Evolutionary conservation across 2,113 vertebrate species (phyloP).

Genomic region (Hirundichthys speculiger): DNA sequence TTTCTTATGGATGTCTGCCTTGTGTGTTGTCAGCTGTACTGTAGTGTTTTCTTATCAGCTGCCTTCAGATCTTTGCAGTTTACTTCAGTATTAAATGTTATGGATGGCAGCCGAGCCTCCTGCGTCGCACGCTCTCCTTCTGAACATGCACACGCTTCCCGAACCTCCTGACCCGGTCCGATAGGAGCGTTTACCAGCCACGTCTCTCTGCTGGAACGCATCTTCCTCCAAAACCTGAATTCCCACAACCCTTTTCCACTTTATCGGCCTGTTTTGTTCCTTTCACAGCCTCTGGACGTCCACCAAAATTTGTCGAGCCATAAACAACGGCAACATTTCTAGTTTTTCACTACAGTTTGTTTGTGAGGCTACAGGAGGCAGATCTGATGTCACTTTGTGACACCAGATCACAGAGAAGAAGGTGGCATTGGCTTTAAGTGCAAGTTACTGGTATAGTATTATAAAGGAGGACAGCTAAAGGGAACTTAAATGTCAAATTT

Average conservation of each 20-base stretch:
- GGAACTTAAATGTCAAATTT: too few species aligned
- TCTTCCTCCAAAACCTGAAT: slow-evolving; percentile 46
- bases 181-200: slow-evolving; percentile 59
- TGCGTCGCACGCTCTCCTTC: slow-evolving; percentile 14
- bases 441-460: too few species aligned
- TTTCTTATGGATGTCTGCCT: slow-evolving; percentile 19
- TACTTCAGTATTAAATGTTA: slow-evolving; percentile 57
- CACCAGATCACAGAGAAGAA: too few species aligned
- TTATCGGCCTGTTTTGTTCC: slow-evolving; percentile 25
- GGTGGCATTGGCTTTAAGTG: too few species aligned
- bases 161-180: slow-evolving; percentile 54
- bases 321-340: slow-evolving; percentile 31
- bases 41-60: slow-evolving; percentile 39
- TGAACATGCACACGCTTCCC: slow-evolving; percentile 34
- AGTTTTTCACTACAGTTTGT: slow-evolving; percentile 21
- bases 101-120: slow-evolving; percentile 29
- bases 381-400: too few species aligned
- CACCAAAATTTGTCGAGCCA: slow-evolving; percentile 28
- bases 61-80: slow-evolving; percentile 47
- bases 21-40: slow-evolving; percentile 23
- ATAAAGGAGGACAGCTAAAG: too few species aligned
- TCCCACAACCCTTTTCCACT: slow-evolving; percentile 19
- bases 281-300: slow-evolving; percentile 37
- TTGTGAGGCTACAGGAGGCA: slow-evolving; percentile 19
- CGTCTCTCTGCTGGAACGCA: slow-evolving; percentile 55